Percentiles rank a stretch among this genome's conserved stretches.
phyloP scores from a whole-genome alignment of 2,888 invertebrate genomes.

The Cerastoderma edule region DNA sequence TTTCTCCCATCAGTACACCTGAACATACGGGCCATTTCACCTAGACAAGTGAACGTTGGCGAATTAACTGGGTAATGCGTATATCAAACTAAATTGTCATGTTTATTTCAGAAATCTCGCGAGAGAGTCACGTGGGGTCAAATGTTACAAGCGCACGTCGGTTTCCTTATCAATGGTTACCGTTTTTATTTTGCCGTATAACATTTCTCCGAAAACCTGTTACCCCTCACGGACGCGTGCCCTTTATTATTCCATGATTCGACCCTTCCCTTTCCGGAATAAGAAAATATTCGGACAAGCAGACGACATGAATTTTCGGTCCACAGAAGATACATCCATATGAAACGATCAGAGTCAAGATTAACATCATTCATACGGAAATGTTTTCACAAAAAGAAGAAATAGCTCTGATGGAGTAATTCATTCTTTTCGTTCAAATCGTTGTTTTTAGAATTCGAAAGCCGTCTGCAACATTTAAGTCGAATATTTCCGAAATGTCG shows the following conservation, averaged over 20 bases:
- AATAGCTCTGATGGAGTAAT: too few relatives aligned
- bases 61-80: conserved; percentile 20
- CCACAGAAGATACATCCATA: too few relatives aligned
- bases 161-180: conserved; percentile 19
- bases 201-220: conserved; percentile 49
- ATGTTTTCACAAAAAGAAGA: too few relatives aligned
- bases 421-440: too few relatives aligned
- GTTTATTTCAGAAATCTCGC: conserved; percentile 42
- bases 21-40: conserved; percentile 11
- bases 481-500: background rate
- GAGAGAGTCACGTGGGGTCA: conserved; percentile 37
- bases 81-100: conserved; percentile 53
- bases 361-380: too few relatives aligned
- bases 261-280: too few relatives aligned
- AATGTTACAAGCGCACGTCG: conserved; percentile 24
- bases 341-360: too few relatives aligned
- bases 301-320: too few relatives aligned
- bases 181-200: conserved; percentile 26
- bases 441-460: too few relatives aligned
- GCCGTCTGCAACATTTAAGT: too few relatives aligned
- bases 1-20: too few relatives aligned
- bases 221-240: conserved; percentile 59
- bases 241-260: conserved; percentile 56
- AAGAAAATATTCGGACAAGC: too few relatives aligned
- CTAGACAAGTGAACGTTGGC: background rate